Evolutionary conservation across 2,113 vertebrate species (phyloP).

Genomic region (Marmota monax): DNA sequence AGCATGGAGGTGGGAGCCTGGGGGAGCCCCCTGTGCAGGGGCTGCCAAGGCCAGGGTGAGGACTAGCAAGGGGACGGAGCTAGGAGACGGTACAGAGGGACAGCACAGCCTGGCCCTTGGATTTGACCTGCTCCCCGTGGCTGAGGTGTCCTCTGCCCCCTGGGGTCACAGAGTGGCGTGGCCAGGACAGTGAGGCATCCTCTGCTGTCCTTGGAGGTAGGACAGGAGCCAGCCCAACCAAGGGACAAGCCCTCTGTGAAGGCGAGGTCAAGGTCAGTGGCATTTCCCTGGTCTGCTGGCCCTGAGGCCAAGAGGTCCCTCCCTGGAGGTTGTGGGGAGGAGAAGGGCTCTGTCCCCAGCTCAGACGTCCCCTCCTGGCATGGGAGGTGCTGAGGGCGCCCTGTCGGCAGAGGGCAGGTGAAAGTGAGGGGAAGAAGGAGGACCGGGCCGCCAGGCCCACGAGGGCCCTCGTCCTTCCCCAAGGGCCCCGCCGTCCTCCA

Average conservation of each 20-base stretch:
- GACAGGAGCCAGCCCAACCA: too few species aligned
- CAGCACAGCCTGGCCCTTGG: neutral
- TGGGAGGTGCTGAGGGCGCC: too few species aligned
- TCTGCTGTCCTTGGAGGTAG: neutral
- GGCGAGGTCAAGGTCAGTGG: neutral
- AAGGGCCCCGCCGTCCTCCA: neutral
- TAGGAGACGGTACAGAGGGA: neutral
- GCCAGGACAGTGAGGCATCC: fast-evolving
- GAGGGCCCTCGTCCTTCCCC: neutral
- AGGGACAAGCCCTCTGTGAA: neutral
- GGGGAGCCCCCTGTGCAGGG: neutral
- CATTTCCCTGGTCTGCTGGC: neutral
- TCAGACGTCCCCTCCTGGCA: fast-evolving
- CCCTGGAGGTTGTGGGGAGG: too few species aligned
- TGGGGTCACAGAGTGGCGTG: fast-evolving
- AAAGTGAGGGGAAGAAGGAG: neutral
- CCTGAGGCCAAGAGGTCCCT: neutral
- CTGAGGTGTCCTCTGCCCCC: neutral
- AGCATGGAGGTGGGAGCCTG: neutral
- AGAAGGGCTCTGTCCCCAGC: neutral
- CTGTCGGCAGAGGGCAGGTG: neutral
- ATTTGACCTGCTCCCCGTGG: neutral
- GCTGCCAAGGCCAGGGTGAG: neutral
- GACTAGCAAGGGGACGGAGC: neutral
- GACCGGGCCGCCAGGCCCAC: neutral